Base-by-base conservation (phyloP, 2,113 vertebrate genomes). In the Lamprotornis superbus region DNA sequence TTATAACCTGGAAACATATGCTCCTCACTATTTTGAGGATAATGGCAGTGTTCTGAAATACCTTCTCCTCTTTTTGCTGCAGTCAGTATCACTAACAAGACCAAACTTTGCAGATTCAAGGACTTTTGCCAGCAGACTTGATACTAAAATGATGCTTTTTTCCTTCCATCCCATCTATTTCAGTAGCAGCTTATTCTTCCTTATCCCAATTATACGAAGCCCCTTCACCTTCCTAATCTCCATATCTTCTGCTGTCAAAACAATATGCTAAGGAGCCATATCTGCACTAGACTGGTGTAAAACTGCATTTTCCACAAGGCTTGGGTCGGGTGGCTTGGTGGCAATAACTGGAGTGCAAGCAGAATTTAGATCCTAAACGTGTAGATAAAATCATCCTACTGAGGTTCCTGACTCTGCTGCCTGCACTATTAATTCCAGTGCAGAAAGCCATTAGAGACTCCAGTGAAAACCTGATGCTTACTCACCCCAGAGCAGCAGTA, bases 401-500 rank as follows among this genome's bases (percentile, higher is more conserved):
- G 3, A 63, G 80, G 52, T 87, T 90, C 79, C 85, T 27, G 46
- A 67, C 39, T 88, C 93, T 89, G 30, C 44, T 93, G 71, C 55
- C 83, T 80, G 49, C 6, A 3, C 44, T 68, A 2, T 67, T 92
- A 86, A 89, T 67, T 83, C 52, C 85, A 78, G 33, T 77, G 59
- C 61, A 85, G 79, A 83, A 95, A 93, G 40, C 68, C 80, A 78
- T 59, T 28, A 53, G 60, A 47, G 22, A 64, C 60, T 90, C 52
- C 24, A 87, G 60, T 92, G 73, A 86, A 81, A 94, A 86, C 42
- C 76, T 75, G 87, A 67, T 75, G 79, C 83, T 91, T 93, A 83
- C 55, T 94, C 71, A 68, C 52, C 24, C 25, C 21, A 46, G 64
- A 89, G 74, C 75, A 79, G 84, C 30, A 12, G 28, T 65, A 78